Evolutionary conservation across 2,797 vertebrate genomes (phyloP).

Genomic region (Sebastes oblongus): DNA sequence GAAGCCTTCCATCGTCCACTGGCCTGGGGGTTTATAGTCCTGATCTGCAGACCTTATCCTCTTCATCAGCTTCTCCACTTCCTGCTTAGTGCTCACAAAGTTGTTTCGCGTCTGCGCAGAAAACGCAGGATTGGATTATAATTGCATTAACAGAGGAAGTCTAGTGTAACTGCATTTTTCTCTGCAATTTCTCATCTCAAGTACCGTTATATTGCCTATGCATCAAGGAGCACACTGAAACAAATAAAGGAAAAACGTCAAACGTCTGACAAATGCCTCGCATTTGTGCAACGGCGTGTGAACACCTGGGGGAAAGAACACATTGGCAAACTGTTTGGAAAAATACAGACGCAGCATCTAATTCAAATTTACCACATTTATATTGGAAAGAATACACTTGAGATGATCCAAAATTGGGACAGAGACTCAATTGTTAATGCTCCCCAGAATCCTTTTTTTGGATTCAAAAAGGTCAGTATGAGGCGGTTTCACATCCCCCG

Average conservation of each 20-base stretch:
- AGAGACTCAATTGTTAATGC: background rate
- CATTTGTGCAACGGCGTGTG: conserved; percentile 7
- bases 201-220: background rate
- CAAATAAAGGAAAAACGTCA: conserved; percentile 4
- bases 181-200: background rate
- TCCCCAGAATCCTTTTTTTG: background rate
- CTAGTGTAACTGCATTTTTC: background rate
- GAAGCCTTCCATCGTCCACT: conserved; percentile 98
- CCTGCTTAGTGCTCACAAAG: conserved; percentile 97
- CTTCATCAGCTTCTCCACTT: conserved; percentile 96
- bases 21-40: conserved; percentile 93
- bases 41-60: conserved; percentile 95
- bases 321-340: background rate
- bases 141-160: conserved; percentile 1
- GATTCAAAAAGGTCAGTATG: conserved; percentile 22
- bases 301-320: conserved; percentile 2
- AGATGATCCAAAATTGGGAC: background rate
- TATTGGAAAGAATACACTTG: background rate
- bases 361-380: background rate
- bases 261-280: background rate
- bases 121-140: conserved; percentile 13
- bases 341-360: conserved; percentile 1
- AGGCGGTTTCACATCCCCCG: conserved; percentile 21
- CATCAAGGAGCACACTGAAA: background rate
- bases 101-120: conserved; percentile 92